phyloP scores from a whole-genome alignment of 2,888 invertebrate species.

The Zhuqinia jingwanae region DNA sequence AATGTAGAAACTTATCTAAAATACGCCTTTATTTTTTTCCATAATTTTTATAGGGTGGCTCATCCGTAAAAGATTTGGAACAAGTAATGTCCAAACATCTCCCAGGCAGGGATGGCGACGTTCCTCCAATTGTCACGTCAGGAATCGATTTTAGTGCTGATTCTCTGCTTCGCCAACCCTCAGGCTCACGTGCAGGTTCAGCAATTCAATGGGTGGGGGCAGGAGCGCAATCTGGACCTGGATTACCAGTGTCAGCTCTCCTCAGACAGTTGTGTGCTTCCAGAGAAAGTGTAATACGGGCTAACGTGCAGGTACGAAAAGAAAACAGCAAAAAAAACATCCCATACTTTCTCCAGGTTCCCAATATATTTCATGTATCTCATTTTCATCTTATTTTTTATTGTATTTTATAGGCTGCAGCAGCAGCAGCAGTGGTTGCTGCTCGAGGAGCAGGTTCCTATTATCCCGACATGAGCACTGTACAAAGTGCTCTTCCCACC shows the following conservation, averaged over 20 bases:
- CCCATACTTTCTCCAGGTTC: too few relatives aligned
- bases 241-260: slow-evolving; percentile 92
- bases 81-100: slow-evolving; percentile 98
- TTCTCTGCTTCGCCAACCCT: slow-evolving; percentile 85
- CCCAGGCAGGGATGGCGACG: slow-evolving; percentile 80
- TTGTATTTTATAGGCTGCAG: slow-evolving; percentile 77
- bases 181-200: slow-evolving; percentile 78
- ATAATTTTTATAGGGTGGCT: slow-evolving; percentile 79
- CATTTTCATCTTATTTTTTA: neutral
- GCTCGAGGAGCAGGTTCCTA: slow-evolving; percentile 82
- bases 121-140: slow-evolving; percentile 83
- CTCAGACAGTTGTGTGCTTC: slow-evolving; percentile 95
- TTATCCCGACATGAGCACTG: slow-evolving; percentile 79
- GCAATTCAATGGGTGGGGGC: slow-evolving; percentile 88
- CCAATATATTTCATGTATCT: neutral
- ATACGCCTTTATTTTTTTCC: slow-evolving; percentile 8
- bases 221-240: slow-evolving; percentile 79
- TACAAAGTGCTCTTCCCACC: slow-evolving; percentile 89
- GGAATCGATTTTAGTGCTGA: slow-evolving; percentile 93
- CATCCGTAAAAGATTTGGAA: slow-evolving; percentile 94
- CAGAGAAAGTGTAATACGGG: slow-evolving; percentile 96
- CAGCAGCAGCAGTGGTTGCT: slow-evolving; percentile 78
- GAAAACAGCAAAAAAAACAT: too few relatives aligned
- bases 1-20: too few relatives aligned
- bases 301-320: slow-evolving; percentile 86